Percentiles rank a stretch among this genome's conserved stretches.
Evolutionary conservation across 2,888 invertebrate species (phyloP).

Genomic region (Exocentrus adspersus): DNA sequence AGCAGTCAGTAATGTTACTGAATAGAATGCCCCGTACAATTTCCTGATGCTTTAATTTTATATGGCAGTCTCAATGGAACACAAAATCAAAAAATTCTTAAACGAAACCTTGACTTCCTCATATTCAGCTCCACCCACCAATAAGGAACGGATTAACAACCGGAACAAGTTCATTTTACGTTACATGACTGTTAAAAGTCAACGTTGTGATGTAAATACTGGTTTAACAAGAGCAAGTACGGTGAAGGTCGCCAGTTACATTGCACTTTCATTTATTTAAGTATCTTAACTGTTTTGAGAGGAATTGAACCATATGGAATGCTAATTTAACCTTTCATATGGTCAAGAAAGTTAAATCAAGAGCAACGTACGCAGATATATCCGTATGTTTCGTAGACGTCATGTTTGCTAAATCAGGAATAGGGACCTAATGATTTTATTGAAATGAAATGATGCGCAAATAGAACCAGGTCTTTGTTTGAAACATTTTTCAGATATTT

Average conservation of each 20-base stretch:
- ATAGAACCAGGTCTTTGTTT: no score
- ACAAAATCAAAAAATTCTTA: conserved; percentile 4
- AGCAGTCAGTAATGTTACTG: no score
- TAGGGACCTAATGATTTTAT: no score
- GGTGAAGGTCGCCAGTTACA: conserved; percentile 41
- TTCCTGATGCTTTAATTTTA: no score
- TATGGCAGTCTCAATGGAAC: neutral
- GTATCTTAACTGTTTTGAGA: neutral
- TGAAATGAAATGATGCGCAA: no score
- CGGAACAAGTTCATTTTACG: conserved; percentile 34
- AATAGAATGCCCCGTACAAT: no score
- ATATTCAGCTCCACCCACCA: conserved; percentile 21
- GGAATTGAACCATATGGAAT: neutral
- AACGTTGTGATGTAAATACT: conserved; percentile 43
- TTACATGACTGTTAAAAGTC: conserved; percentile 23
- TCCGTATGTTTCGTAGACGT: no score
- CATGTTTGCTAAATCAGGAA: no score
- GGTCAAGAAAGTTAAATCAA: no score
- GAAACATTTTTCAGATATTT: no score
- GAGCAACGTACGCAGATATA: no score
- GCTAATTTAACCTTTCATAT: neutral
- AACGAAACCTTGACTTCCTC: conserved; percentile 28
- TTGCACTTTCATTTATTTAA: conserved; percentile 44
- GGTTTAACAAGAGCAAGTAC: conserved; percentile 43
- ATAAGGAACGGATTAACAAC: conserved; percentile 24